Conservation (phyloP, 1,140 invertebrate genomes). For the Drosophila kepulauana region DNA sequence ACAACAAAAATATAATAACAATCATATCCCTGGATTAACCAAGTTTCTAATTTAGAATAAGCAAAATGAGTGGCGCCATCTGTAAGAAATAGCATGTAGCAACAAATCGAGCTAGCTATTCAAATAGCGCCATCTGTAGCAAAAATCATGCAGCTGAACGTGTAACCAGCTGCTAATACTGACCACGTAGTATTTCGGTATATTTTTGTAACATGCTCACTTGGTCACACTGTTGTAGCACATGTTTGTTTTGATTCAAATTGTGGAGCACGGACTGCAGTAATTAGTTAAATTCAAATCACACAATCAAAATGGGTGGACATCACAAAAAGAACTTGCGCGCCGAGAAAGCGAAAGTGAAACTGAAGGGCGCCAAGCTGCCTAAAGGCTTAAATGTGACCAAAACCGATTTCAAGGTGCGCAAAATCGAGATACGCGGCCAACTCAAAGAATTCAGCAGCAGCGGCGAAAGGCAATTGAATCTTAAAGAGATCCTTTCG, state of each 20-base stretch:
- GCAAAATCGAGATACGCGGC: constrained; percentile 92
- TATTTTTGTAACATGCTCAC: no score
- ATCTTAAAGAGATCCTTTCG: constrained; percentile 91
- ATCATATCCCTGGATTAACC: no score
- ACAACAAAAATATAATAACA: no score
- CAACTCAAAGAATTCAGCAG: constrained; percentile 88
- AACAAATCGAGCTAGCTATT: no score
- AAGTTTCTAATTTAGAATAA: no score
- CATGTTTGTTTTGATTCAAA: constrained; percentile 48
- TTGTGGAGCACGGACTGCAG: background rate
- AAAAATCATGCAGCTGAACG: no score
- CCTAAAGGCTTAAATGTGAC: constrained; percentile 94
- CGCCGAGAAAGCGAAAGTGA: constrained; percentile 92
- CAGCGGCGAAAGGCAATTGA: constrained; percentile 89
- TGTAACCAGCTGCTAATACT: no score
- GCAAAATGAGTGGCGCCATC: no score
- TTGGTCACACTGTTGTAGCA: constrained; percentile 12
- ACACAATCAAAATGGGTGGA: constrained; percentile 67
- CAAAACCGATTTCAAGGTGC: constrained; percentile 94
- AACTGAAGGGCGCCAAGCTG: constrained; percentile 90
- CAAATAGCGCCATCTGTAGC: no score
- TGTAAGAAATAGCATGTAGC: no score
- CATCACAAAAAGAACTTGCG: constrained; percentile 90
- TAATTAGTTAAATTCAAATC: background rate
- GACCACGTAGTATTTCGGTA: no score